phyloP scores from a whole-genome alignment of 2,113 vertebrate genomes.

The Cyphomyrus plagiostoma region DNA sequence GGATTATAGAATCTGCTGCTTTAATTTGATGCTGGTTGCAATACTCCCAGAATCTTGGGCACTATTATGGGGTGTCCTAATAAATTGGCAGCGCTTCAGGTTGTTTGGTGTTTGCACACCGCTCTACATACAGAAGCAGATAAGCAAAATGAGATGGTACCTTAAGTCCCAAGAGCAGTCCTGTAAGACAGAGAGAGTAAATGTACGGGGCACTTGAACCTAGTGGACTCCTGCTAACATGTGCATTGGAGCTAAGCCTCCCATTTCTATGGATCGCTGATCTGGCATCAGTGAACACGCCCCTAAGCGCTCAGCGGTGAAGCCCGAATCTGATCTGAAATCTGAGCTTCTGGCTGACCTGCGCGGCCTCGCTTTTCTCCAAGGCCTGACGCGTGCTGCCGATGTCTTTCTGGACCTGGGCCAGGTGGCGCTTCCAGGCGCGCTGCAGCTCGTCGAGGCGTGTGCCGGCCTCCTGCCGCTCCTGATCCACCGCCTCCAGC shows the following conservation, averaged over 20 bases:
- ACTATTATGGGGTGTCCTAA: neutral
- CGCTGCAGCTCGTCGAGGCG: conserved; percentile 51
- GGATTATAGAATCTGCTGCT: neutral
- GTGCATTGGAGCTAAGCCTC: neutral
- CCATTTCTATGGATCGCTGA: neutral
- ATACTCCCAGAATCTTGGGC: neutral
- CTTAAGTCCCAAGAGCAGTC: conserved; percentile 36
- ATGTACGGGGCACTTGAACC: neutral
- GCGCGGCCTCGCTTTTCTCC: conserved; percentile 17
- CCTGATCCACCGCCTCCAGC: conserved; percentile 54
- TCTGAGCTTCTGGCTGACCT: neutral
- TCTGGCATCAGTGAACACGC: neutral
- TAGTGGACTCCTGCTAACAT: neutral
- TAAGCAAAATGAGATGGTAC: conserved; percentile 35
- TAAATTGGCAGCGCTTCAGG: neutral
- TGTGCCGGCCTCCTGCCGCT: conserved; percentile 46
- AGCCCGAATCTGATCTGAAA: neutral
- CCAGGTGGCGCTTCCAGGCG: conserved; percentile 51
- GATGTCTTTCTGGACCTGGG: conserved; percentile 46
- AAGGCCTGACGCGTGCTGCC: conserved; percentile 27
- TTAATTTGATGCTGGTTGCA: neutral
- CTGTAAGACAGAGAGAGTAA: conserved; percentile 34
- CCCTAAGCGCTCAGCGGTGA: neutral
- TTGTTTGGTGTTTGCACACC: neutral
- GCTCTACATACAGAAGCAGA: neutral